A percentile compares a stretch with the other conserved stretches of the same genome.
Conservation (phyloP, 2,113 vertebrate genomes). For the Leptocoma aspasia region DNA sequence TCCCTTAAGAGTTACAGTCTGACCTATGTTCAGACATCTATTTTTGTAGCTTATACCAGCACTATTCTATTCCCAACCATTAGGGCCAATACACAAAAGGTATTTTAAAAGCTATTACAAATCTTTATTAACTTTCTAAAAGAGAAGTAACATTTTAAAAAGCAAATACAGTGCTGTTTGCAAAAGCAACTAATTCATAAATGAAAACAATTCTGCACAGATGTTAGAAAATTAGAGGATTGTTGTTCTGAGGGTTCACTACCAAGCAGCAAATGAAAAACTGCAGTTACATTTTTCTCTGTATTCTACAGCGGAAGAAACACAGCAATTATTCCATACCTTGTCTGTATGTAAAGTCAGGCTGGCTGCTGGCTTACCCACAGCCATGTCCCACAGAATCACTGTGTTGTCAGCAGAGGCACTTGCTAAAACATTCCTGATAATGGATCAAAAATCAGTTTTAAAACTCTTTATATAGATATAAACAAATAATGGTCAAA, state of each 20-base stretch:
- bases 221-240: background rate
- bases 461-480: background rate
- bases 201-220: background rate
- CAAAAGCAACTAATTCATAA: background rate
- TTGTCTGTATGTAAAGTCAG: constrained; percentile 87
- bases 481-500: background rate
- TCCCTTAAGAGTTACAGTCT: background rate
- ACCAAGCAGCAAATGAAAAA: background rate
- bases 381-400: constrained; percentile 89
- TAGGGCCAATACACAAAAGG: background rate
- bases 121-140: background rate
- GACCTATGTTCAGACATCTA: background rate
- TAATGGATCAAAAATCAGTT: background rate
- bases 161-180: background rate
- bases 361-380: constrained; percentile 85
- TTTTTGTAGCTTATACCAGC: background rate
- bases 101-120: background rate
- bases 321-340: constrained; percentile 62
- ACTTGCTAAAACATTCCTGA: constrained; percentile 91
- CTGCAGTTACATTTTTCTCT: background rate
- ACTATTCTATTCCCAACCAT: background rate
- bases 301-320: background rate
- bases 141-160: background rate
- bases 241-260: background rate
- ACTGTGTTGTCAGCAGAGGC: constrained; percentile 88